Evolutionary conservation across 2,113 vertebrate species (phyloP).

Genomic region (Casuarius casuarius): DNA sequence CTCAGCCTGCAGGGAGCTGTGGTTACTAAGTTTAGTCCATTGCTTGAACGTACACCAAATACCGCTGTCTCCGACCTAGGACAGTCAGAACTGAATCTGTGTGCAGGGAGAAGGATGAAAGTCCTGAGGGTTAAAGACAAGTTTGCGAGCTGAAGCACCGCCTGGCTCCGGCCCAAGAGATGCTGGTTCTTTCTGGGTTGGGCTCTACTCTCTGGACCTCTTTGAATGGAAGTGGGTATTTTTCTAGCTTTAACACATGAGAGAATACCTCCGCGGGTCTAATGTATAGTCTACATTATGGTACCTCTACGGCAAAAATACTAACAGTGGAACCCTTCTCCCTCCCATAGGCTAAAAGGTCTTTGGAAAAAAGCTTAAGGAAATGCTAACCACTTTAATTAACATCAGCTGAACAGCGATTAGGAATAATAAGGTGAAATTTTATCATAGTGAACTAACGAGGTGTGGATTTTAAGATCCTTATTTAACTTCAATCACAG

Average conservation of each 20-base stretch:
- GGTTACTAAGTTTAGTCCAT: not conserved
- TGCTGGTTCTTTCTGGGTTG: not conserved
- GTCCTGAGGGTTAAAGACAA: not conserved
- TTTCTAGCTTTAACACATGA: not conserved
- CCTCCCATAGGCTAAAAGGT: not conserved
- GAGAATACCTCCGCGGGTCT: not conserved
- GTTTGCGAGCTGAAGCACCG: not conserved
- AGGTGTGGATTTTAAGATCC: not conserved
- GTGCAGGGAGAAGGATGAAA: not conserved
- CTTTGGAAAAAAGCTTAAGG: not conserved
- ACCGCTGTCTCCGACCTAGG: not conserved
- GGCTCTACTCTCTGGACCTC: not conserved
- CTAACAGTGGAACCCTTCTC: not conserved
- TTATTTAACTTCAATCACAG: not conserved
- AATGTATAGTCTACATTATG: not conserved
- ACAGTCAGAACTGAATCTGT: rapidly evolving
- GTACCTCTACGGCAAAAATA: not conserved
- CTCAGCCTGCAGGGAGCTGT: not conserved
- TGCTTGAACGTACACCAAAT: not conserved
- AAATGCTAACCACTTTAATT: not conserved
- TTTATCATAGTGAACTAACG: not conserved
- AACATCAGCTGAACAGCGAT: not conserved
- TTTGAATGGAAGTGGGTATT: not conserved
- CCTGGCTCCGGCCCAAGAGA: not conserved
- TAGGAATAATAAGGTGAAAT: not conserved